A percentile compares a stretch with the other conserved stretches of the same genome.
Evolutionary conservation across 2,888 invertebrate species (phyloP).

Genomic region (Tiliacea citrago): DNA sequence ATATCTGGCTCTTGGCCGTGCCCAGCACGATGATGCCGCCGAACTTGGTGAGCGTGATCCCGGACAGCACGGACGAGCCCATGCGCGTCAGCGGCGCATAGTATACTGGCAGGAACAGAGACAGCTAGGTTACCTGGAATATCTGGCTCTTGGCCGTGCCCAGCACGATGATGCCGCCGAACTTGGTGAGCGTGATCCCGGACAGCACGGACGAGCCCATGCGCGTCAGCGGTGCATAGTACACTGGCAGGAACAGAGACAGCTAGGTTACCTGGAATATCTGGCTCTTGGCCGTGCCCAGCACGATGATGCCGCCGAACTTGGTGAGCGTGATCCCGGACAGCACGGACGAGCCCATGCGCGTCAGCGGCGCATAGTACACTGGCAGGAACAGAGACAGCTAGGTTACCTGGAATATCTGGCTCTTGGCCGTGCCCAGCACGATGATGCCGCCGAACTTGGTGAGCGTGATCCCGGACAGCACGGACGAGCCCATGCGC

Average conservation of each 20-base stretch:
- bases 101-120: background rate
- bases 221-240: slow-evolving; percentile 95
- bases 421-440: slow-evolving; percentile 98
- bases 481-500: slow-evolving; percentile 98
- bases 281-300: slow-evolving; percentile 99
- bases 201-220: slow-evolving; percentile 99
- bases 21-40: slow-evolving; percentile 99
- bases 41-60: slow-evolving; percentile 99
- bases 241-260: background rate
- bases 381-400: background rate
- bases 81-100: slow-evolving; percentile 96
- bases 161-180: slow-evolving; percentile 98
- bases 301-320: slow-evolving; percentile 98
- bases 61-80: slow-evolving; percentile 99
- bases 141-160: slow-evolving; percentile 99
- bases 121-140: slow-evolving; percentile 92
- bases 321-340: slow-evolving; percentile 99
- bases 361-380: slow-evolving; percentile 92
- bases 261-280: slow-evolving; percentile 93
- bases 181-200: slow-evolving; percentile 99
- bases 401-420: slow-evolving; percentile 95
- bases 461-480: slow-evolving; percentile 99
- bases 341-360: slow-evolving; percentile 98
- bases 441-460: slow-evolving; percentile 99
- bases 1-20: slow-evolving; percentile 99